Evolutionary conservation across 2,113 vertebrate genomes (phyloP).

Genomic region (Dicaeum eximium): DNA sequence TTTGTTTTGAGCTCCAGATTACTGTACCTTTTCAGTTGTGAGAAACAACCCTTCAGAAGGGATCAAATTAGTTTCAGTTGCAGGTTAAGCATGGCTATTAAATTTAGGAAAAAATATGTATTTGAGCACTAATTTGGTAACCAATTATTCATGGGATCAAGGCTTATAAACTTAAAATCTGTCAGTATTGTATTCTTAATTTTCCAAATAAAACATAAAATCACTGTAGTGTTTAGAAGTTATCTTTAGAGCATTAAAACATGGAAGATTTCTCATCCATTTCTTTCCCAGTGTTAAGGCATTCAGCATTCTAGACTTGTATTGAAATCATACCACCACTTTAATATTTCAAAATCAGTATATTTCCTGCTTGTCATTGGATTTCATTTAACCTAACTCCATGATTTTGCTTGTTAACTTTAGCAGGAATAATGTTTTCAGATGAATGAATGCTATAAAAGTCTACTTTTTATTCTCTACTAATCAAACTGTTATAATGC

Average conservation of each 20-base stretch:
- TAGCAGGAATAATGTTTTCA: not conserved
- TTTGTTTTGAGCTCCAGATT: not conserved
- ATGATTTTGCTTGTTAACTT: conserved; percentile 27
- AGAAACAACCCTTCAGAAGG: not conserved
- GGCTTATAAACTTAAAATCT: not conserved
- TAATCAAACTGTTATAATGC: conserved; percentile 15
- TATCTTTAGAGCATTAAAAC: not conserved
- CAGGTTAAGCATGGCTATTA: not conserved
- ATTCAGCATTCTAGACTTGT: not conserved
- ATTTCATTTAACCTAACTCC: not conserved
- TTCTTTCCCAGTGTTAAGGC: not conserved
- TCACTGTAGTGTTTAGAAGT: not conserved
- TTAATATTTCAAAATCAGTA: not conserved
- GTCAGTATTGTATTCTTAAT: not conserved
- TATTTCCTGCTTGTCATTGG: not conserved
- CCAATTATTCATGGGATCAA: not conserved
- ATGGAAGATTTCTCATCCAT: not conserved
- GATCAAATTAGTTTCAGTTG: not conserved
- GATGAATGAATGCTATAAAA: not conserved
- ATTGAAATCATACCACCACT: not conserved
- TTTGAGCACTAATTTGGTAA: not conserved
- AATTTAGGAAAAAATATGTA: not conserved
- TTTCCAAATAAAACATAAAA: not conserved
- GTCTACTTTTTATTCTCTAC: not conserved
- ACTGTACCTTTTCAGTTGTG: not conserved